Conservation (phyloP, 2,113 vertebrate species). For the Noturus placidus region DNA sequence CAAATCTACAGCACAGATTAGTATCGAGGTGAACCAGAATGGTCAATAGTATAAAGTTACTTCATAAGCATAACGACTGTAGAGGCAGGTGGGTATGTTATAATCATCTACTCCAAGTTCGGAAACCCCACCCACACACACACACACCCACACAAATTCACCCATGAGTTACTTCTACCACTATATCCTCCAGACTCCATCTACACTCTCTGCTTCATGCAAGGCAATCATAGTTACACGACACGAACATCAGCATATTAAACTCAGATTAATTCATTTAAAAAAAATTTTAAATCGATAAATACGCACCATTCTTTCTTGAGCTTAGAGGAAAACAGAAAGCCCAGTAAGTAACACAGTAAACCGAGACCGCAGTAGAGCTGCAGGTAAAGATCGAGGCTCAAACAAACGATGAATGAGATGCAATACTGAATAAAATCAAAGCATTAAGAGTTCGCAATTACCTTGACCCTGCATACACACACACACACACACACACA, state of each 20-base stretch:
- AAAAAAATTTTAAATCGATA: neutral
- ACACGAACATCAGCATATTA: neutral
- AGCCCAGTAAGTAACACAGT: neutral
- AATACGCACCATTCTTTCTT: neutral
- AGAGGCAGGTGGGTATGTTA: neutral
- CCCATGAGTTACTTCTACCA: neutral
- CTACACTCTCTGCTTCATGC: neutral
- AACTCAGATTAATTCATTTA: too few species aligned
- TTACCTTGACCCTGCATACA: constrained; percentile 36
- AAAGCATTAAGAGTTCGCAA: constrained; percentile 30
- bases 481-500: constrained; percentile 37
- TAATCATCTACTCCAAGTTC: neutral
- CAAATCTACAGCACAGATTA: neutral
- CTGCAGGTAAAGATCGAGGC: neutral
- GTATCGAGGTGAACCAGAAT: neutral
- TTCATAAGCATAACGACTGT: neutral
- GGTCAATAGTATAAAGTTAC: neutral
- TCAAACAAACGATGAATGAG: neutral
- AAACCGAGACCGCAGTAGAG: neutral
- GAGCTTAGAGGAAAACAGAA: neutral
- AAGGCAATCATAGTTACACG: neutral
- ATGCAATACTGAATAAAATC: neutral
- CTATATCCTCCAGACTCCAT: constrained; percentile 18
- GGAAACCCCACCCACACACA: neutral
- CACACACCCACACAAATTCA: neutral